Percentiles rank a stretch among this genome's conserved stretches.
phyloP scores from a whole-genome alignment of 2,888 invertebrate genomes.

The Stegana nigrithorax region DNA sequence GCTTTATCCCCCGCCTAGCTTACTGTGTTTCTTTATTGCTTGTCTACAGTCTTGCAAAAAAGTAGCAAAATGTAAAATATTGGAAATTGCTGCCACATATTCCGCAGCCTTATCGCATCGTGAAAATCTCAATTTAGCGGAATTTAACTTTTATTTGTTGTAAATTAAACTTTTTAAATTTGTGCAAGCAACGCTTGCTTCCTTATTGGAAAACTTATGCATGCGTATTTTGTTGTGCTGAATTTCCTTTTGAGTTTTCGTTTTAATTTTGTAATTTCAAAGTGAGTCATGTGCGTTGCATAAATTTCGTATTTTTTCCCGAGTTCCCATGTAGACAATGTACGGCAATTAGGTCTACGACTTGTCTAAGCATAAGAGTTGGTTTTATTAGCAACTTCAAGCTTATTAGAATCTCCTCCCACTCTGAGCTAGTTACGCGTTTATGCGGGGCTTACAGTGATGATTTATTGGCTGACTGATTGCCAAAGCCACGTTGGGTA shows the following conservation, averaged over 20 bases:
- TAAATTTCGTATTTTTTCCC: conserved; percentile 10
- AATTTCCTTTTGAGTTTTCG: conserved; percentile 15
- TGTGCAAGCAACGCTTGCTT: no score
- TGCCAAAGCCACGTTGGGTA: no score
- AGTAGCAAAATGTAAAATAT: conserved; percentile 5
- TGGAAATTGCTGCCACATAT: conserved; percentile 26
- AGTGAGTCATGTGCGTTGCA: conserved; percentile 9
- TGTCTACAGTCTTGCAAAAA: neutral
- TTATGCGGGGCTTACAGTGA: neutral
- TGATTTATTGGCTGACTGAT: conserved; percentile 10
- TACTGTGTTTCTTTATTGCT: neutral
- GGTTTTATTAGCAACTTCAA: neutral
- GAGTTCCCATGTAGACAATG: neutral
- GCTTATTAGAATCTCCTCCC: neutral
- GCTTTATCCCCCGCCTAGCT: no score
- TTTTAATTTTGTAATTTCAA: conserved; percentile 15
- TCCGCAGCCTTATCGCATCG: conserved; percentile 49
- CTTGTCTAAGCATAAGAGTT: neutral
- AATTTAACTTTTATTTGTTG: conserved; percentile 58
- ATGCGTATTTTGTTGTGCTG: no score
- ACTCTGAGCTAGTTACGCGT: neutral
- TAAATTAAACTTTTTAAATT: conserved; percentile 50
- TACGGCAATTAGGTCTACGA: neutral
- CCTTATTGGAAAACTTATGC: neutral
- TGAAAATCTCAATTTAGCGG: conserved; percentile 52